Conservation (phyloP, 1,140 invertebrate genomes). For the Temnothorax nylanderi region DNA sequence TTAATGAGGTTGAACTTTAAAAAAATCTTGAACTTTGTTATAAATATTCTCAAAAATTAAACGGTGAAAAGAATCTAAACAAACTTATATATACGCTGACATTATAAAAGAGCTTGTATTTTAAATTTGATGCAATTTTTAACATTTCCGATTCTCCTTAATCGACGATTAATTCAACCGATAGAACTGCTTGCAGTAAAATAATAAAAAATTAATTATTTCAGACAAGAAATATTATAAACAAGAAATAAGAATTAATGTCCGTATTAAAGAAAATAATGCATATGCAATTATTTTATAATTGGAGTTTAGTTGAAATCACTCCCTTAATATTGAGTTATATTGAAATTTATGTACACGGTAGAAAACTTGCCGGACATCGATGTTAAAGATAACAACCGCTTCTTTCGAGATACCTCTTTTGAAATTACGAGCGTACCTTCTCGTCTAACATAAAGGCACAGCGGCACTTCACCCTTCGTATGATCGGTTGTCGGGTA, state of each 20-base stretch:
- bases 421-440: slow-evolving; percentile 56
- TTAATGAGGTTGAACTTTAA: too few relatives aligned
- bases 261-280: background rate
- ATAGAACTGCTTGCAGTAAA: too few relatives aligned
- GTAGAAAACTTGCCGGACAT: background rate
- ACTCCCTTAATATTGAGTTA: background rate
- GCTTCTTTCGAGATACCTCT: background rate
- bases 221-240: background rate
- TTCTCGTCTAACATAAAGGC: slow-evolving; percentile 91
- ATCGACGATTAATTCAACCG: too few relatives aligned
- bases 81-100: too few relatives aligned
- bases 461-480: slow-evolving; percentile 96
- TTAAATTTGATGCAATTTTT: too few relatives aligned
- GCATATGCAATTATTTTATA: background rate
- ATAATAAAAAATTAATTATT: too few relatives aligned
- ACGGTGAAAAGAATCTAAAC: too few relatives aligned
- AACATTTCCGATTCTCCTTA: too few relatives aligned
- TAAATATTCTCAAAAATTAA: too few relatives aligned
- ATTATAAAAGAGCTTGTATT: too few relatives aligned
- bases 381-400: slow-evolving; percentile 43
- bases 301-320: background rate
- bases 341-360: background rate
- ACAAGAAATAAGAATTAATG: background rate
- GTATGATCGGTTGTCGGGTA: slow-evolving; percentile 94
- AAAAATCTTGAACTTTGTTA: too few relatives aligned